A percentile compares a stretch with the other conserved stretches of the same genome.
Conservation (phyloP, 2,888 invertebrate genomes). For the Drosophila colorata region DNA sequence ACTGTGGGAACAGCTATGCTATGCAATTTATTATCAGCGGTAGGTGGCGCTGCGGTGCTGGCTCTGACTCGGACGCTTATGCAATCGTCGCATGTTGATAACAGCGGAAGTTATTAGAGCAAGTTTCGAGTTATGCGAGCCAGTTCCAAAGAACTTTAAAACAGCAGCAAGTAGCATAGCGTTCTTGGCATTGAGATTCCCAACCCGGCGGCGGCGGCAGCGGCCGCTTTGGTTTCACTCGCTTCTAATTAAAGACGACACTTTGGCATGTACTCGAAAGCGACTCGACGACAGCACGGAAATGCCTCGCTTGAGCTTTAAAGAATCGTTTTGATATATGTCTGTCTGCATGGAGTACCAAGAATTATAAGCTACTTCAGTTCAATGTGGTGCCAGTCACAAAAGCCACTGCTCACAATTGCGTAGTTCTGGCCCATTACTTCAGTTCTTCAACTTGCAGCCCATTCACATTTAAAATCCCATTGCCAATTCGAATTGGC, state of each 20-base stretch:
- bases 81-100: conserved; percentile 62
- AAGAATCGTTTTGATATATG: conserved; percentile 42
- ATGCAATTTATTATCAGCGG: conserved; percentile 65
- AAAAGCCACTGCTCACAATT: not conserved
- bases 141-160: conserved; percentile 69
- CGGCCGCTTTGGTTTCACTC: conserved; percentile 65
- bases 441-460: not conserved
- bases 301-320: conserved; percentile 58
- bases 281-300: conserved; percentile 59
- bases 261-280: conserved; percentile 71
- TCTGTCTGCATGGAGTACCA: conserved; percentile 35
- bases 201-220: conserved; percentile 36
- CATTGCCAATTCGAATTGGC: conserved; percentile 37
- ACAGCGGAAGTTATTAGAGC: conserved; percentile 75
- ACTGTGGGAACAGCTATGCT: conserved; percentile 54
- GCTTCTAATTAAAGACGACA: conserved; percentile 78
- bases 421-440: conserved; percentile 3
- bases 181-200: conserved; percentile 51
- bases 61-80: conserved; percentile 16
- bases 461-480: conserved; percentile 3
- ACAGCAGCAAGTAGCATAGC: conserved; percentile 16
- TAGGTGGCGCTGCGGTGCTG: conserved; percentile 66
- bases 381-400: conserved; percentile 14
- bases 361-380: conserved; percentile 49
- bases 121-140: conserved; percentile 54